phyloP scores from a whole-genome alignment of 2,113 vertebrate genomes.

The Pungitius pungitius region DNA sequence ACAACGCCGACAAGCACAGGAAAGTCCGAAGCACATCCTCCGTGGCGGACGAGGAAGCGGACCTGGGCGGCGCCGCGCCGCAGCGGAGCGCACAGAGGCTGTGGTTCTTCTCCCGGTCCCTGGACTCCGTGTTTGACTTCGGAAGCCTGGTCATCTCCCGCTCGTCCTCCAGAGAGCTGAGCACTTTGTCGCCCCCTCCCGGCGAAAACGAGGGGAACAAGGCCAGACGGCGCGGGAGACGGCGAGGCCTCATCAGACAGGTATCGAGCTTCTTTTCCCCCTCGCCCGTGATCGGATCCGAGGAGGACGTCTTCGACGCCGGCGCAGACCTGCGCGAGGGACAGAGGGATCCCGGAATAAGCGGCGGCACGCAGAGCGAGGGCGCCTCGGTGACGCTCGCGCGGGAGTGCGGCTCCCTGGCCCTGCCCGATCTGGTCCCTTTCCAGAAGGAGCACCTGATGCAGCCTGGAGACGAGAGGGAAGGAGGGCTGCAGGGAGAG shows the following conservation, averaged over 20 bases:
- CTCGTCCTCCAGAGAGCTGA: conserved; percentile 71
- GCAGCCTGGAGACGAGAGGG: conserved; percentile 38
- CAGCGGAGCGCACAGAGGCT: conserved; percentile 75
- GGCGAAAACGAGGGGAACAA: conserved; percentile 57
- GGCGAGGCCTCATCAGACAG: conserved; percentile 66
- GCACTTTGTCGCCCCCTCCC: conserved; percentile 60
- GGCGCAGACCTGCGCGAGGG: conserved; percentile 66
- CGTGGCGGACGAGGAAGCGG: conserved; percentile 73
- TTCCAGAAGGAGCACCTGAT: conserved; percentile 61
- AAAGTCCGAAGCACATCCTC: conserved; percentile 79
- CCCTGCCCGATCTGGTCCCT: conserved; percentile 83
- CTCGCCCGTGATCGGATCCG: conserved; percentile 72
- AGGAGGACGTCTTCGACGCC: conserved; percentile 80
- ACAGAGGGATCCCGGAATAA: conserved; percentile 19
- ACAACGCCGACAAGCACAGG: conserved; percentile 74
- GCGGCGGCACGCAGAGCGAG: conserved; percentile 34
- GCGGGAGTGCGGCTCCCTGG: conserved; percentile 65
- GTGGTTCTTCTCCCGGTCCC: conserved; percentile 84
- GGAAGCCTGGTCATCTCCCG: conserved; percentile 67
- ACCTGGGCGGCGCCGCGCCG: conserved; percentile 40
- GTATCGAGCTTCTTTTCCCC: conserved; percentile 78
- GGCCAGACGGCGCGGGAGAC: conserved; percentile 35
- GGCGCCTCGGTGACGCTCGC: conserved; percentile 61
- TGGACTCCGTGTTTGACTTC: conserved; percentile 80
- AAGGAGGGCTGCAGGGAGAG: conserved; percentile 22